phyloP scores from a whole-genome alignment of 2,113 vertebrate species.

The Pachypanchax playfairii region DNA sequence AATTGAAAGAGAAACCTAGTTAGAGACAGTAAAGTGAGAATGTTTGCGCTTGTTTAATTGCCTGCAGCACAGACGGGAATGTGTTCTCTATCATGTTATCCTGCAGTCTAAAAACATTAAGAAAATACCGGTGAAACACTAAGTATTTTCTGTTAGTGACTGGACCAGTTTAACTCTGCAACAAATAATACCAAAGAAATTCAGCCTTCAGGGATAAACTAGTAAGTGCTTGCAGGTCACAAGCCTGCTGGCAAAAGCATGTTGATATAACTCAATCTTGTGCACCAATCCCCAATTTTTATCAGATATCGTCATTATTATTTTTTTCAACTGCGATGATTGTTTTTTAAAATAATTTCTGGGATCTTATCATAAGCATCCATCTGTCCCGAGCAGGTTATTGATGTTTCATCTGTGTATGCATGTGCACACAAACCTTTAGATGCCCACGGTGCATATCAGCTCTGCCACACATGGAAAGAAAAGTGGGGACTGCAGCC shows the following conservation, averaged over 20 bases:
- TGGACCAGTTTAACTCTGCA: slow-evolving; percentile 38
- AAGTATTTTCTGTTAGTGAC: slow-evolving; percentile 41
- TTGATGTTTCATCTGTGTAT: slow-evolving; percentile 44
- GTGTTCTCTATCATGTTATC: slow-evolving; percentile 5
- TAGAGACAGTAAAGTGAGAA: slow-evolving; percentile 9
- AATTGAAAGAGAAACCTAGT: slow-evolving; percentile 29
- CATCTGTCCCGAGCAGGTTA: slow-evolving; percentile 8
- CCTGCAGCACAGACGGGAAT: slow-evolving; percentile 37
- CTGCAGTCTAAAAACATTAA: not conserved
- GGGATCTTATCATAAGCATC: not conserved
- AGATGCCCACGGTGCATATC: slow-evolving; percentile 94
- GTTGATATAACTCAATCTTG: not conserved
- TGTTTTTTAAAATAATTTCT: not conserved
- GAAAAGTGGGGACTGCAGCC: slow-evolving; percentile 86
- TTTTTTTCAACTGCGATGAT: too few relatives aligned
- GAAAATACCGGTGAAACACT: slow-evolving; percentile 5
- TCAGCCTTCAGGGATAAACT: slow-evolving; percentile 10
- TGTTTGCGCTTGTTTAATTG: slow-evolving; percentile 12
- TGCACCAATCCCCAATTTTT: slow-evolving; percentile 6
- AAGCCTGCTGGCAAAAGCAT: slow-evolving; percentile 18
- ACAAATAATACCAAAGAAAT: slow-evolving; percentile 21
- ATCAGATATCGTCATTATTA: not conserved
- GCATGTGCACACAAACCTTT: slow-evolving; percentile 79
- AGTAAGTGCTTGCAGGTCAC: slow-evolving; percentile 23
- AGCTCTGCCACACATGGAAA: slow-evolving; percentile 93